These are phyloP conservation scores for Nephrotoma guestfalica DNA, from an alignment of 2,888 invertebrate genomes.

Conservation along the genomic window DNA sequence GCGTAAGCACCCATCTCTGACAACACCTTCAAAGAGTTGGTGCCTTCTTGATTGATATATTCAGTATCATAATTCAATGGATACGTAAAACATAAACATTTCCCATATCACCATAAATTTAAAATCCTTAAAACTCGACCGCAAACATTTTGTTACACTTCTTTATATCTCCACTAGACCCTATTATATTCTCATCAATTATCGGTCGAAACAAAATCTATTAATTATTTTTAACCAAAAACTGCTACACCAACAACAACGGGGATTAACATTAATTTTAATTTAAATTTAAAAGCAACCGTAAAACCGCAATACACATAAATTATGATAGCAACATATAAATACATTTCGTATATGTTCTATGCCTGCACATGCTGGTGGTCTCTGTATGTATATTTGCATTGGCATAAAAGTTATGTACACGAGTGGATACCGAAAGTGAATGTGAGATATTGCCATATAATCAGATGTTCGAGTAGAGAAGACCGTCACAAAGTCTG, in stretches of 20 bases:
- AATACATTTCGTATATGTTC: neutral
- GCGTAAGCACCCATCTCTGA: too few relatives aligned
- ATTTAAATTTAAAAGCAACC: neutral
- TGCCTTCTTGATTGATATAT: too few relatives aligned
- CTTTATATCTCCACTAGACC: neutral
- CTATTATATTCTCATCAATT: neutral
- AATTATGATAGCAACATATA: neutral
- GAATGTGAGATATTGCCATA: neutral
- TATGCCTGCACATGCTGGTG: neutral
- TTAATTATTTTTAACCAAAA: neutral
- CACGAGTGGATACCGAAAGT: neutral
- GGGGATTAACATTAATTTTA: neutral
- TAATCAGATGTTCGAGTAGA: neutral
- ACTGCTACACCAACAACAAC: neutral
- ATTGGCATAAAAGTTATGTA: neutral
- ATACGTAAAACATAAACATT: neutral
- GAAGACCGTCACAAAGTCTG: neutral
- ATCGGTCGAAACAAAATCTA: neutral
- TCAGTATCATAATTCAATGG: too few relatives aligned
- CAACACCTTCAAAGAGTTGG: too few relatives aligned
- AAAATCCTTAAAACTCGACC: neutral
- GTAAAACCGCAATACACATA: neutral
- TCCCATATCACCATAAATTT: neutral
- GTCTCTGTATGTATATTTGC: neutral
- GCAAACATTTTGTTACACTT: neutral